A percentile compares a stretch with the other conserved stretches of the same genome.
phyloP scores from a whole-genome alignment of 2,113 vertebrate species.

The Suricata suricatta region DNA sequence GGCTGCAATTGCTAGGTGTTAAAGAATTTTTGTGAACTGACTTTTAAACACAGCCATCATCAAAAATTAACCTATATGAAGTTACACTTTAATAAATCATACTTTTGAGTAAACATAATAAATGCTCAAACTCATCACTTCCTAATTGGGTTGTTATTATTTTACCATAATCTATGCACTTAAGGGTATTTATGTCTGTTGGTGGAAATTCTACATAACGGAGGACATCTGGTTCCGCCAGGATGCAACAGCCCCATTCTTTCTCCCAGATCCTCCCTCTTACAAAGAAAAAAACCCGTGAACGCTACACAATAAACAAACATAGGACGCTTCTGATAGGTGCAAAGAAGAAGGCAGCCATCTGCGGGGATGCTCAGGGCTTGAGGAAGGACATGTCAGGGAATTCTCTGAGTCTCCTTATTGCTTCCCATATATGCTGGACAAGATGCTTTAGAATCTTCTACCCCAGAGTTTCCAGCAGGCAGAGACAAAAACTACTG shows the following conservation, averaged over 20 bases:
- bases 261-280: not conserved
- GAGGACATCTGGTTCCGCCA: not conserved
- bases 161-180: too few species aligned
- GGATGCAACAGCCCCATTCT: not conserved
- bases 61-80: not conserved
- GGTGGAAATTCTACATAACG: not conserved
- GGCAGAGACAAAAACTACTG: not conserved
- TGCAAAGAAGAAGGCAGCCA: not conserved
- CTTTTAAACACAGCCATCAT: not conserved
- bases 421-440: not conserved
- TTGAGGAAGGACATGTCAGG: not conserved
- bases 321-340: not conserved
- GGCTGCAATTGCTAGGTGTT: not conserved
- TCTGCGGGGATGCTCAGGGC: not conserved
- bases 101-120: not conserved
- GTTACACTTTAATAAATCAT: not conserved
- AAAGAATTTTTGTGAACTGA: not conserved
- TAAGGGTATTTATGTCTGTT: not conserved
- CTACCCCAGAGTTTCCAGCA: not conserved
- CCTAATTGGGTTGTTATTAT: not conserved
- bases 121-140: not conserved
- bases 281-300: not conserved
- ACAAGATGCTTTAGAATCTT: not conserved
- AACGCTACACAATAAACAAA: not conserved
- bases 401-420: not conserved